Evolutionary conservation across 2,113 vertebrate genomes (phyloP).

Genomic region (Onychorhynchus coronatus): DNA sequence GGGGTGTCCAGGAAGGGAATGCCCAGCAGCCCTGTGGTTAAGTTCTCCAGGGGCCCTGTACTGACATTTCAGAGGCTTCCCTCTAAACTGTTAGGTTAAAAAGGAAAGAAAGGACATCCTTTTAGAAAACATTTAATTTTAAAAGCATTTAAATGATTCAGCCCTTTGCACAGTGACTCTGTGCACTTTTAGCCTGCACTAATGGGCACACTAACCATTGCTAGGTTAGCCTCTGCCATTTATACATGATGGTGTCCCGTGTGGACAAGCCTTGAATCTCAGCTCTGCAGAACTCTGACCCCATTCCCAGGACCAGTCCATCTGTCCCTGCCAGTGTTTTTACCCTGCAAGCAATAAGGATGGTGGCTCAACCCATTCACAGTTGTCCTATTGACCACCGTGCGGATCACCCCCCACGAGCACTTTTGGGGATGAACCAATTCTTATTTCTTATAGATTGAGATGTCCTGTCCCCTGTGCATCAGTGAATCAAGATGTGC

Average conservation of each 20-base stretch:
- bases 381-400: neutral
- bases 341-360: neutral
- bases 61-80: neutral
- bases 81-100: neutral
- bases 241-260: neutral
- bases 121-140: neutral
- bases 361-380: neutral
- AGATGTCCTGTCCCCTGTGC: neutral
- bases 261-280: neutral
- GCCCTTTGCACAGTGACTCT: neutral
- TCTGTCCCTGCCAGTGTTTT: neutral
- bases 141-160: neutral
- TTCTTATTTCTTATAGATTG: neutral
- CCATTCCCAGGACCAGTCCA: neutral
- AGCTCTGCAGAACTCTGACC: neutral
- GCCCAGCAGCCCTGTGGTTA: neutral
- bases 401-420: fast-evolving
- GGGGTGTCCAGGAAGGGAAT: fast-evolving
- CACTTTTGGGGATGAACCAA: neutral
- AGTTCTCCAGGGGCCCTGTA: neutral
- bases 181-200: fast-evolving
- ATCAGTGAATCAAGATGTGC: neutral
- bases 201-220: neutral
- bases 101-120: neutral
- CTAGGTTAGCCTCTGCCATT: fast-evolving